Percentiles rank a stretch among this genome's conserved stretches.
phyloP scores from a whole-genome alignment of 2,113 vertebrate genomes.

The Pagrus major region DNA sequence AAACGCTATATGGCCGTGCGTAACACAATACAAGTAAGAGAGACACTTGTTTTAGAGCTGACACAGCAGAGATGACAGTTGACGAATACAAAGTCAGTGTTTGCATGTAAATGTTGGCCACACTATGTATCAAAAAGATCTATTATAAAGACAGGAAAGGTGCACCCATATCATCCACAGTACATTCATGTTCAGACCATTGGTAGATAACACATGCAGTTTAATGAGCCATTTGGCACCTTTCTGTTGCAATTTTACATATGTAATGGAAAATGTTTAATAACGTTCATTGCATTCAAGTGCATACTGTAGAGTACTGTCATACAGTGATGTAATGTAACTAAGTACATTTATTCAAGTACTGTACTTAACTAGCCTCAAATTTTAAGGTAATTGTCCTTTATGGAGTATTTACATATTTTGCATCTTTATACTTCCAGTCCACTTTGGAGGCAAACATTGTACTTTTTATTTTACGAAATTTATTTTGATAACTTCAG shows the following conservation, averaged over 20 bases:
- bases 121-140: neutral
- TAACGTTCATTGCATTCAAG: neutral
- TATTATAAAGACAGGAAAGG: neutral
- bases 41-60: neutral
- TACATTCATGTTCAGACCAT: neutral
- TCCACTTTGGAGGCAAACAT: no score
- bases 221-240: neutral
- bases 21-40: constrained; percentile 36
- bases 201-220: no score
- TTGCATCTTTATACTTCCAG: no score
- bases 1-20: constrained; percentile 15
- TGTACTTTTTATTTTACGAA: no score
- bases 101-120: neutral
- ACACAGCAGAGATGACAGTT: neutral
- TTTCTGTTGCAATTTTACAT: neutral
- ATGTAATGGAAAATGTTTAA: neutral
- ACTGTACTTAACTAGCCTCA: no score
- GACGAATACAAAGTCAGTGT: neutral
- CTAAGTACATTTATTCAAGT: no score
- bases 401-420: no score
- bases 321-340: no score
- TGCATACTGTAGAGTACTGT: neutral
- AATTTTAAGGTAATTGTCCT: no score
- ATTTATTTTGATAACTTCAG: no score
- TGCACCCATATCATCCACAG: neutral